Base-by-base conservation (phyloP, 1,140 invertebrate species). In the Plectrocnemia conspersa region DNA sequence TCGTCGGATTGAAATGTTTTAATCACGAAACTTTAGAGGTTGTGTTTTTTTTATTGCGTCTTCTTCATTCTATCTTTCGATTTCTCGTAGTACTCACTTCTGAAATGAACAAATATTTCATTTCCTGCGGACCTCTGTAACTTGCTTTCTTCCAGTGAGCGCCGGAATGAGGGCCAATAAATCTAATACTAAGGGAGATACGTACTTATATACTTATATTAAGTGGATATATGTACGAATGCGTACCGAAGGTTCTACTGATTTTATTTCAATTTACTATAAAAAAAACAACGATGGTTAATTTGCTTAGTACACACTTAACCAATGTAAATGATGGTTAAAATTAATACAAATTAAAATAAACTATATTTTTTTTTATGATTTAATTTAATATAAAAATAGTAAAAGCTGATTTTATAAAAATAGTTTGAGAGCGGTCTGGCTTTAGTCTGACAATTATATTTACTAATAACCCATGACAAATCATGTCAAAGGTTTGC, bases 21-120 rank as follows among this genome's bases (percentile, higher is more conserved):
- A 42, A 42, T 42, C 24, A 22, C 40, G 40, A 21, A 42, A 22
- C 40, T 42, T 42, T 27, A 35, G 32, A 35, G n/a, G 27, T 29
- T 29, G 6, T 6, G 27, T 4, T 4, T 15, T 4, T 35, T 35
- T 35, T 11, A 35, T 35, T 13, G 32, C n/a, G n/a, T 13, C 16
- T 35, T 35, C 16, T 35, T 3, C 32, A 3, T 4, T 11, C 32
- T 13, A 4, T 35, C 16, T 15, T 35, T 11, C n/a, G 11, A 35
- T 4, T 15, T 15, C 3, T 11, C 22, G 18, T 24, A 16, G 44
- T 48, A 33, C 32, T 54, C 36, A 50, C 56, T 58, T 54, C 44
- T 27, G 56, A 58, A 58, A 58, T 58, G 56, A 54, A 53, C 50
- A 58, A 58, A 58, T 58, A 58, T 58, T 58, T 58, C 56, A 58